Evolutionary conservation across 2,797 vertebrate genomes (phyloP), one percentile per base, ranked within the genome.

Genomic region (Peromyscus melanophrys): DNA sequence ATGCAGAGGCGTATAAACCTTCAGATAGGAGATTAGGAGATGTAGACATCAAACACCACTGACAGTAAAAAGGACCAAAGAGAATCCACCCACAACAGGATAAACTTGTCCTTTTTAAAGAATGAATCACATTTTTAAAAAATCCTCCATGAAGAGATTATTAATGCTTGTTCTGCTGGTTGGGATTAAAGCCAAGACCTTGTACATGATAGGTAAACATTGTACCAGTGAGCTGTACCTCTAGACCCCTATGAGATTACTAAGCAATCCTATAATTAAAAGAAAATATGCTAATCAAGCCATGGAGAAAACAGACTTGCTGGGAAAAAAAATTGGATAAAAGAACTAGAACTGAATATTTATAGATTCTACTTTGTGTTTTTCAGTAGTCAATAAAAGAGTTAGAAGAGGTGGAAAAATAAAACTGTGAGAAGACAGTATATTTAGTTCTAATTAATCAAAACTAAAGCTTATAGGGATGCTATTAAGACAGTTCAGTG

Each of bases 321-420:
- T 75, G 37, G 57, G 57, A 49, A 5, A 86, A 12, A 94, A 55
- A 0, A 92, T 2, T 17, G 34, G 40, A 29, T 31, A 57, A 92
- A 88, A 16, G 10, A 87, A 87, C 19, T 17, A 52, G 1, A 77
- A 63, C 6, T 34, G 61, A 61, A 21, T 46, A 55, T 46, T 67
- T 49, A 76, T 67, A 95, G 31, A 77, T 12, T 40, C 21, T 4
- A 59, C 23, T 71, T 57, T 65, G 57, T 89, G 27, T 77, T 97
- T 97, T 40, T 93, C 31, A 69, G 25, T 23, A 52, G 37, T 76
- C 52, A 61, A 13, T 29, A 75, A 86, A 94, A 92, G 52, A 84
- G 80, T 76, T 34, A 19, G n/a, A 49, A 55, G 40, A 95, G 94
- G 84, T 46, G 67, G 12, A 69, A 85, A 89, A 82, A 25, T 91